A percentile compares a stretch with the other conserved stretches of the same genome.
Conservation (phyloP, 1,140 invertebrate genomes). For the Nautilus pompilius region DNA sequence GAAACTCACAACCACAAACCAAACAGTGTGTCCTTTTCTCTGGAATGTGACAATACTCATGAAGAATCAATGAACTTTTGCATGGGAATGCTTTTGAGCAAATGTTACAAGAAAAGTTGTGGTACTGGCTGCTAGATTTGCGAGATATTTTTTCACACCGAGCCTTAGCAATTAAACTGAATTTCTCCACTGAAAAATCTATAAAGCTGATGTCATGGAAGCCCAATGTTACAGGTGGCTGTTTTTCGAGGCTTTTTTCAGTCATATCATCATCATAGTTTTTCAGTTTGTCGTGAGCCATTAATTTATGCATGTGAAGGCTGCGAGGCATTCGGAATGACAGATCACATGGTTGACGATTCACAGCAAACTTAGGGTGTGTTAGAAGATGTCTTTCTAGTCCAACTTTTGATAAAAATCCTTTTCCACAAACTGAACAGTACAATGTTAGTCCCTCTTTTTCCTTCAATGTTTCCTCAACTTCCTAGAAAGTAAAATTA, state of each 20-base stretch:
- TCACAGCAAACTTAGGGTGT: conserved; percentile 68
- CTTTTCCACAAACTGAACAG: conserved; percentile 59
- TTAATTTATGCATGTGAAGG: conserved; percentile 66
- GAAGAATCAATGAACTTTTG: conserved; percentile 66
- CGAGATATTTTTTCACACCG: conserved; percentile 70
- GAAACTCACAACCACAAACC: conserved; percentile 51
- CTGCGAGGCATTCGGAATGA: conserved; percentile 69
- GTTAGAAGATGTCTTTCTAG: conserved; percentile 68
- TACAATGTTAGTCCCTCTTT: conserved; percentile 37
- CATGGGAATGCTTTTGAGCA: conserved; percentile 75
- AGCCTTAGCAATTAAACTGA: conserved; percentile 70
- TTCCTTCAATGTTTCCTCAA: too few species aligned
- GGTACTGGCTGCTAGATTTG: conserved; percentile 62
- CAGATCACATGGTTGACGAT: conserved; percentile 69
- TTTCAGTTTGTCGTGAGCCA: conserved; percentile 57
- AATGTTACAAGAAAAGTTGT: conserved; percentile 69
- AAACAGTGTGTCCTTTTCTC: conserved; percentile 39
- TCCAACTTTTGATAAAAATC: conserved; percentile 62
- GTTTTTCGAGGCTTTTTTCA: conserved; percentile 6
- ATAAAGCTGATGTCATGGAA: conserved; percentile 74
- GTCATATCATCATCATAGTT: conserved; percentile 9
- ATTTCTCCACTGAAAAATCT: conserved; percentile 75
- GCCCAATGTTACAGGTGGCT: conserved; percentile 55
- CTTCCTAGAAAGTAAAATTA: too few species aligned
- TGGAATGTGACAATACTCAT: conserved; percentile 34